Conservation (phyloP, 1,140 invertebrate genomes). For the Drosophila elegans region DNA sequence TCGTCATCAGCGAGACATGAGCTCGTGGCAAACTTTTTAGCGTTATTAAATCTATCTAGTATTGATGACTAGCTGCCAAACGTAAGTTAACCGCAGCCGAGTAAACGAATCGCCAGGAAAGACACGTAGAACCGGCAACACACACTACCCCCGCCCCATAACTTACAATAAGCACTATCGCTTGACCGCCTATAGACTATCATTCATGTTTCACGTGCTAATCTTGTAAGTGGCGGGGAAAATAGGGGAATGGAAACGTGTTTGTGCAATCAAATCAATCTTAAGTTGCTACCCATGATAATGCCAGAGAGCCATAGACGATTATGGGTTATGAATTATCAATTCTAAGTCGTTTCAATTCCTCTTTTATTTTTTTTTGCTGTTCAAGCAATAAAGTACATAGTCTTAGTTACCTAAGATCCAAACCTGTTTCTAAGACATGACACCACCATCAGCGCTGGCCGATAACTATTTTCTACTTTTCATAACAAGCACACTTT, state of each 20-base stretch:
- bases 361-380: constrained; percentile 7
- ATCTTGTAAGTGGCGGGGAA: constrained; percentile 46
- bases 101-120: constrained; percentile 47
- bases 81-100: constrained; percentile 45
- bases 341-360: constrained; percentile 24
- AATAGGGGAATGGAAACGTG: constrained; percentile 62
- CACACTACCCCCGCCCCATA: background rate
- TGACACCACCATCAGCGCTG: background rate
- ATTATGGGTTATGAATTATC: constrained; percentile 28
- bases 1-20: constrained; percentile 11
- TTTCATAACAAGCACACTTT: background rate
- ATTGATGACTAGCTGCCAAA: constrained; percentile 28
- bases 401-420: constrained; percentile 9
- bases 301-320: constrained; percentile 16
- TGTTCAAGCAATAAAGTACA: background rate
- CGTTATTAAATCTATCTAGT: constrained; percentile 50
- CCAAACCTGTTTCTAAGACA: background rate
- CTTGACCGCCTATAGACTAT: constrained; percentile 45
- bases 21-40: constrained; percentile 47
- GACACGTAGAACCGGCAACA: constrained; percentile 52
- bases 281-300: constrained; percentile 19
- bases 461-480: constrained; percentile 7
- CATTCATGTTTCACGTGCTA: constrained; percentile 67
- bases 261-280: constrained; percentile 69
- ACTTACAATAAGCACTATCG: constrained; percentile 11